Evolutionary conservation across 2,888 invertebrate genomes (phyloP).

Genomic region (Cerceris rybyensis): DNA sequence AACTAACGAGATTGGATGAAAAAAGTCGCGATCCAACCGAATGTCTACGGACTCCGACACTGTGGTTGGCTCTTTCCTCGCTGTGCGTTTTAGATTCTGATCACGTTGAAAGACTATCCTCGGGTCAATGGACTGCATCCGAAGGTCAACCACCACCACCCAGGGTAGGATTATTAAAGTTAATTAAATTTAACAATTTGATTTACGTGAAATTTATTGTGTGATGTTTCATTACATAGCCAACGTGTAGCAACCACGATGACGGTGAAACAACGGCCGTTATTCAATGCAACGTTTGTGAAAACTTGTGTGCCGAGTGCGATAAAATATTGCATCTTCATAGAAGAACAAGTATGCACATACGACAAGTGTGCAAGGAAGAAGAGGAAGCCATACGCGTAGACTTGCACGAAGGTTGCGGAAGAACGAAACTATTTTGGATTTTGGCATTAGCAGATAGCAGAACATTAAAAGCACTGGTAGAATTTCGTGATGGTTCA

Average conservation of each 20-base stretch:
- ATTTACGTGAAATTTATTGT: slow-evolving; percentile 1
- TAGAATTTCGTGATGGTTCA: slow-evolving; percentile 93
- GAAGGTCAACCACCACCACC: slow-evolving; percentile 84
- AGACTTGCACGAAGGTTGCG: slow-evolving; percentile 98
- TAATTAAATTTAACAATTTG: not conserved
- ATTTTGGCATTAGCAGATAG: slow-evolving; percentile 96
- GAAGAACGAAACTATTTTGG: slow-evolving; percentile 98
- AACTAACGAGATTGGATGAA: slow-evolving; percentile 91
- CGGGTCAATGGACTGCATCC: slow-evolving; percentile 90
- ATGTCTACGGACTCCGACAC: slow-evolving; percentile 91
- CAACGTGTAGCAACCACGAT: slow-evolving; percentile 97
- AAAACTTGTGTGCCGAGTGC: slow-evolving; percentile 97
- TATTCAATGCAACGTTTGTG: slow-evolving; percentile 95
- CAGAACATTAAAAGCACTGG: slow-evolving; percentile 93
- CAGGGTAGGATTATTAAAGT: slow-evolving; percentile 73
- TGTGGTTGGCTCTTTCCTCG: slow-evolving; percentile 97
- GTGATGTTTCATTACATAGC: slow-evolving; percentile 81
- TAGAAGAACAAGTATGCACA: slow-evolving; percentile 92
- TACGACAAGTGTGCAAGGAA: slow-evolving; percentile 96
- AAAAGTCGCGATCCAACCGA: slow-evolving; percentile 88
- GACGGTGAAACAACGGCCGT: slow-evolving; percentile 96
- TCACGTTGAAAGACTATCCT: slow-evolving; percentile 91
- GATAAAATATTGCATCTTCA: slow-evolving; percentile 97
- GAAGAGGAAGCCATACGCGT: slow-evolving; percentile 98
- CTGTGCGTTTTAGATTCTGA: slow-evolving; percentile 96